phyloP scores from a whole-genome alignment of 2,113 vertebrate species.

The Eptesicus fuscus region DNA sequence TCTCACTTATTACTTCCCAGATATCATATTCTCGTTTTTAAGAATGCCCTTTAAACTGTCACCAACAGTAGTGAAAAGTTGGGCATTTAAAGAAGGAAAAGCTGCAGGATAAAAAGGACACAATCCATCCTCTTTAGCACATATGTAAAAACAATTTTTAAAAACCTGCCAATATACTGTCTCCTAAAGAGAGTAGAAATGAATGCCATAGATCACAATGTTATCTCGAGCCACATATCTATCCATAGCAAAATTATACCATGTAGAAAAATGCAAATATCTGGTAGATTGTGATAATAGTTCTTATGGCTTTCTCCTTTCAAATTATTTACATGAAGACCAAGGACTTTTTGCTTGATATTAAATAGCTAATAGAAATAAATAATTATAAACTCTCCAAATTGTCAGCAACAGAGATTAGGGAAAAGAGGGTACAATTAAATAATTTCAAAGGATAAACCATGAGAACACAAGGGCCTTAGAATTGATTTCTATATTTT shows the following conservation, averaged over 20 bases:
- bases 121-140: background rate
- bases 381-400: conserved; percentile 37
- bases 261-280: background rate
- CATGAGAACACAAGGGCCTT: background rate
- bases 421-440: background rate
- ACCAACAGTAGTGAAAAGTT: conserved; percentile 11
- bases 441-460: conserved; percentile 2
- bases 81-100: background rate
- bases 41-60: conserved; percentile 12
- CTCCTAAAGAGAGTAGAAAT: background rate
- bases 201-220: background rate
- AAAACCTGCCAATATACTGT: background rate
- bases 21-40: background rate
- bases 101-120: background rate
- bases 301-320: conserved; percentile 11
- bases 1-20: conserved; percentile 22
- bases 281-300: background rate
- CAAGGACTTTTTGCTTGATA: background rate
- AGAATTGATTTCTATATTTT: conserved; percentile 16
- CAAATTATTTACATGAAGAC: conserved; percentile 9
- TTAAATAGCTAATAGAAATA: conserved; percentile 42
- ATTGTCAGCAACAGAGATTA: background rate
- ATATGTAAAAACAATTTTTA: background rate
- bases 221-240: background rate
- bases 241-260: background rate